Percentiles rank a stretch among this genome's conserved stretches.
Conservation (phyloP, 1,140 invertebrate genomes). For the Sminthurinus signatus region DNA sequence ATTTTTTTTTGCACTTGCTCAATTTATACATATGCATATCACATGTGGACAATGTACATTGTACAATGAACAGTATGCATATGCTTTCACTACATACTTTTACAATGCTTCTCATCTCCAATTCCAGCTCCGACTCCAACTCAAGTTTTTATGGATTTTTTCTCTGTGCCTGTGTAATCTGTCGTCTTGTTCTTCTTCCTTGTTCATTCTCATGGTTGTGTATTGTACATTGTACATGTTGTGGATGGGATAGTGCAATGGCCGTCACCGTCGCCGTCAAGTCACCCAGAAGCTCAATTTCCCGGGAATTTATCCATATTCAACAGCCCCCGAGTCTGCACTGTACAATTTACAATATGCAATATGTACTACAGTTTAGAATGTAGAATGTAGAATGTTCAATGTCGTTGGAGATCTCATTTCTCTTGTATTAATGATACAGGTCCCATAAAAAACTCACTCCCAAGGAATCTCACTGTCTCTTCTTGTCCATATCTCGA, state of each 20-base stretch:
- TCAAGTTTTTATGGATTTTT: conserved; percentile 34
- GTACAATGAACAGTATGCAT: not conserved
- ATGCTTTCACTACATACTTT: too few species aligned
- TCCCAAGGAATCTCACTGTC: conserved; percentile 33
- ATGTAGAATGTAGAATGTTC: not conserved
- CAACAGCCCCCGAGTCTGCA: conserved; percentile 23
- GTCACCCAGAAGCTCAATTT: conserved; percentile 19
- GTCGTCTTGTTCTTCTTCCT: conserved; percentile 21
- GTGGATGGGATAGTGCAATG: too few species aligned
- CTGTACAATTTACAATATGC: too few species aligned
- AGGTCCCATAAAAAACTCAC: conserved; percentile 35
- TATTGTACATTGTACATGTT: not conserved
- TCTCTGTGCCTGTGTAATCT: too few species aligned
- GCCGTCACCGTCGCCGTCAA: too few species aligned
- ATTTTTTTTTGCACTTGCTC: not conserved
- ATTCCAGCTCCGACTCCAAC: too few species aligned
- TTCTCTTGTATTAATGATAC: conserved; percentile 38
- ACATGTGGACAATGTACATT: not conserved
- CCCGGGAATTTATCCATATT: conserved; percentile 34
- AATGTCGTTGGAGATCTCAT: conserved; percentile 29
- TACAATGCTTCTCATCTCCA: too few species aligned
- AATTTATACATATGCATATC: too few species aligned
- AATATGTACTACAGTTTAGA: too few species aligned
- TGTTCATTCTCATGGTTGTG: not conserved
- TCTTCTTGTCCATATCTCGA: conserved; percentile 26